A percentile compares a stretch with the other conserved stretches of the same genome.
These are phyloP conservation scores for Melinaea menophilus DNA, from an alignment of 2,888 invertebrate species.

Conservation along the genomic window DNA sequence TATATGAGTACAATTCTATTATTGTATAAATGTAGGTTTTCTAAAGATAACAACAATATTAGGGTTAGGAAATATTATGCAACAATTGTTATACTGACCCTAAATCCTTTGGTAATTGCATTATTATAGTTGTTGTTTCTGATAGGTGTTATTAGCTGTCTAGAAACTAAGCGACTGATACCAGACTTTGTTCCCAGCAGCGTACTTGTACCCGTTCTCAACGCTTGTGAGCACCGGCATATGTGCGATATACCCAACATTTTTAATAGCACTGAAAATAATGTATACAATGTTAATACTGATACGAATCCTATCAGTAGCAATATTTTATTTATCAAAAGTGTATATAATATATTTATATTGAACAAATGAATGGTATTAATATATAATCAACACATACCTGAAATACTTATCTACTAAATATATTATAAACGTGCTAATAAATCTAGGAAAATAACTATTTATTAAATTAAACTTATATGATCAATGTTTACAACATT, in stretches of 20 bases:
- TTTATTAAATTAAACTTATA: constrained; percentile 1
- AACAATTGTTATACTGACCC: constrained; percentile 41
- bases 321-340: too few relatives aligned
- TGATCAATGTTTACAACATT: neutral
- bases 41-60: too few relatives aligned
- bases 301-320: too few relatives aligned
- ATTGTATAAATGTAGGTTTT: too few relatives aligned
- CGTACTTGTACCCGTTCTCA: constrained; percentile 44
- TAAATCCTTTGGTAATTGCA: constrained; percentile 42
- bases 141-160: constrained; percentile 50
- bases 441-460: neutral
- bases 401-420: too few relatives aligned
- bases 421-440: too few relatives aligned
- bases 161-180: constrained; percentile 38
- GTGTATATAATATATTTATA: too few relatives aligned
- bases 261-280: constrained; percentile 25
- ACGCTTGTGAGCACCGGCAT: constrained; percentile 52
- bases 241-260: constrained; percentile 60
- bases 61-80: neutral
- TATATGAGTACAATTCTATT: too few relatives aligned
- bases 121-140: constrained; percentile 35
- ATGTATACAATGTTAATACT: too few relatives aligned
- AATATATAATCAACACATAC: too few relatives aligned
- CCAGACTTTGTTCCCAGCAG: constrained; percentile 44
- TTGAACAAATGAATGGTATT: too few relatives aligned